These are phyloP conservation scores for Sarcophaga carnaria DNA, from an alignment of 2,888 invertebrate genomes.

Conservation along the genomic window DNA sequence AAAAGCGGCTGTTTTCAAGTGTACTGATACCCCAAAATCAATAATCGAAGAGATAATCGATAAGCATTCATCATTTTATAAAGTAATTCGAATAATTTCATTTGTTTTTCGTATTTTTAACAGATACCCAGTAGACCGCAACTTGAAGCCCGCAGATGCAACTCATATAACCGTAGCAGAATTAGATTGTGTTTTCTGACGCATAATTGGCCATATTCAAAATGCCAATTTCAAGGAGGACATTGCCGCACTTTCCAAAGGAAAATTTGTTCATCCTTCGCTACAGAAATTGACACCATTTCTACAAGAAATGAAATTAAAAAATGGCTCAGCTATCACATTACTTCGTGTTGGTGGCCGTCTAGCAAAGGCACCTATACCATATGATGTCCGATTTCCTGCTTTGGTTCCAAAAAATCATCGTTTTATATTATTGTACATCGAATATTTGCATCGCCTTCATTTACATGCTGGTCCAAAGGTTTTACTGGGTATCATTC, in stretches of 20 bases:
- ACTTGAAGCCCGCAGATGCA: neutral
- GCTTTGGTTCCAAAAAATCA: constrained; percentile 71
- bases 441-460: constrained; percentile 46
- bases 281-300: neutral
- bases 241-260: neutral
- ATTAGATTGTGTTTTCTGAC: neutral
- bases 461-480: constrained; percentile 59
- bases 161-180: neutral
- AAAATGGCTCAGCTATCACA: neutral
- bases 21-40: no score
- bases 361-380: neutral
- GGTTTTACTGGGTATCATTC: constrained; percentile 54
- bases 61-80: constrained; percentile 35
- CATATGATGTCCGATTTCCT: constrained; percentile 71
- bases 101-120: constrained; percentile 40
- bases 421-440: constrained; percentile 42
- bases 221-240: neutral
- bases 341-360: neutral
- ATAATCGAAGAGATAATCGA: constrained; percentile 35
- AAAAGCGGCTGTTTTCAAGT: no score
- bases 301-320: neutral
- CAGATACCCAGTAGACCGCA: constrained; percentile 22
- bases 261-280: neutral
- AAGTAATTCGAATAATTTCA: constrained; percentile 29
- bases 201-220: no score